Conservation (phyloP, 2,888 invertebrate genomes). For the Leucophora obtusa region DNA sequence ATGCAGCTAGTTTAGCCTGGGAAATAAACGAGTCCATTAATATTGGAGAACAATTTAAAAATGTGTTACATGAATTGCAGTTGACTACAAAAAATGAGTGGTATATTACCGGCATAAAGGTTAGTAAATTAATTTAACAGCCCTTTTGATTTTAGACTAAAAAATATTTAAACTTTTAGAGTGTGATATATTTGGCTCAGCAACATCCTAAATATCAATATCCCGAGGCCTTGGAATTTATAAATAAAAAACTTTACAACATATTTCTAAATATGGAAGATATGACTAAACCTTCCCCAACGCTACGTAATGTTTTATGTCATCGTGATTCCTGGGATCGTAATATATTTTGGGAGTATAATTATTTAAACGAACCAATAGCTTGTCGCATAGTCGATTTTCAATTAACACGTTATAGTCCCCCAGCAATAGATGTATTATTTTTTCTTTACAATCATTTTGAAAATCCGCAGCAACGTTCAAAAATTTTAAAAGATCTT, state of each 20-base stretch:
- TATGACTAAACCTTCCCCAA: slow-evolving; percentile 71
- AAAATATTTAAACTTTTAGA: slow-evolving; percentile 62
- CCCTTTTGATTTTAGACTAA: neutral
- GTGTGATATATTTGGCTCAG: slow-evolving; percentile 70
- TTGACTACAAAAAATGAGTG: slow-evolving; percentile 70
- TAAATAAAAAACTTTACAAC: slow-evolving; percentile 68
- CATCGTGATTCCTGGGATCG: slow-evolving; percentile 78
- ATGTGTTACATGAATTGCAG: slow-evolving; percentile 67
- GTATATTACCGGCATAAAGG: slow-evolving; percentile 71
- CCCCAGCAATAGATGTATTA: slow-evolving; percentile 81
- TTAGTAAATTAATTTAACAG: slow-evolving; percentile 39
- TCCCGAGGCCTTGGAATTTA: slow-evolving; percentile 66
- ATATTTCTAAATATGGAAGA: slow-evolving; percentile 67
- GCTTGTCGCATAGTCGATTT: slow-evolving; percentile 81
- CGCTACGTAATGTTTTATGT: slow-evolving; percentile 78
- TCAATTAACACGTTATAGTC: slow-evolving; percentile 80
- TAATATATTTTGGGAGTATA: slow-evolving; percentile 75
- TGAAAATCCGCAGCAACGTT: slow-evolving; percentile 74
- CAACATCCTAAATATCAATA: slow-evolving; percentile 71
- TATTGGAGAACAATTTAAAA: slow-evolving; percentile 68
- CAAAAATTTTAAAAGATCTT: slow-evolving; percentile 73
- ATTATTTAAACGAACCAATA: slow-evolving; percentile 67
- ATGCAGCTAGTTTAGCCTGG: slow-evolving; percentile 73
- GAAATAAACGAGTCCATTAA: slow-evolving; percentile 68
- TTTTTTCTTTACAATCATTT: slow-evolving; percentile 79